Evolutionary conservation across 30 jellyfish, hydroid and myxozoan species (phyloP).

Genomic region (Clytia hemisphaerica): DNA sequence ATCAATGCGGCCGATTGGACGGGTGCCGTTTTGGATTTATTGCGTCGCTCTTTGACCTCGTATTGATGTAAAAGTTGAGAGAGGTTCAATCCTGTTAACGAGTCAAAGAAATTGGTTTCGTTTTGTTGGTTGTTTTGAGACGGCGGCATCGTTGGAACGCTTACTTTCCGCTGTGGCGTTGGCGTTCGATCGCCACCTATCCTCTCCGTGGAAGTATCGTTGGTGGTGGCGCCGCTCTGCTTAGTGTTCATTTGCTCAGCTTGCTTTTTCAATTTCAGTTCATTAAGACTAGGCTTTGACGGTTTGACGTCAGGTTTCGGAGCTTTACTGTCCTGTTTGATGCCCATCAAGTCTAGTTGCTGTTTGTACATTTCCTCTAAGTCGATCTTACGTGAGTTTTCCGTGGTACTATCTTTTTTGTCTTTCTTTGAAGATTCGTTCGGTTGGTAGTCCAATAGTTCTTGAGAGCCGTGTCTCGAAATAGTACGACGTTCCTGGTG

Average conservation of each 20-base stretch:
- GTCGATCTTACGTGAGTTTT: slow-evolving; percentile 26
- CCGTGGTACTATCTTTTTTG: slow-evolving; percentile 10
- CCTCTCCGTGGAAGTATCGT: not conserved
- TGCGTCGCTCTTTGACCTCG: slow-evolving; percentile 19
- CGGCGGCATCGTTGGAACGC: slow-evolving; percentile 3
- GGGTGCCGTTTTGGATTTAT: slow-evolving; percentile 10
- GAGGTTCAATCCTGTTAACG: slow-evolving; percentile 8
- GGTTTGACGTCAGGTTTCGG: slow-evolving; percentile 57
- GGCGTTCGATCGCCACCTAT: slow-evolving; percentile 2
- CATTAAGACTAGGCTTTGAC: slow-evolving; percentile 83
- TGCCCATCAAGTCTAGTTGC: slow-evolving; percentile 66
- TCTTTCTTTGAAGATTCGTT: too few relatives aligned
- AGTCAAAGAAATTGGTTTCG: not conserved
- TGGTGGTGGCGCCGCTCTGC: not conserved
- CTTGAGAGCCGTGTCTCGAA: slow-evolving; percentile 33
- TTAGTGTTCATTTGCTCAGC: slow-evolving; percentile 70
- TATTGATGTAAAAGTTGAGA: slow-evolving; percentile 1
- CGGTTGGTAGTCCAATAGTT: slow-evolving; percentile 1
- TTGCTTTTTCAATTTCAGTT: slow-evolving; percentile 55
- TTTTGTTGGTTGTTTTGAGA: not conserved
- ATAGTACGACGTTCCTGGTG: not conserved
- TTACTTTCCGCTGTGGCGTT: not conserved
- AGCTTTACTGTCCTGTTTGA: slow-evolving; percentile 38
- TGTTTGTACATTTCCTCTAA: slow-evolving; percentile 59
- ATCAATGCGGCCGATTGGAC: slow-evolving; percentile 17